Conservation (phyloP, 2,888 invertebrate species). For the Ellobium chinense region DNA sequence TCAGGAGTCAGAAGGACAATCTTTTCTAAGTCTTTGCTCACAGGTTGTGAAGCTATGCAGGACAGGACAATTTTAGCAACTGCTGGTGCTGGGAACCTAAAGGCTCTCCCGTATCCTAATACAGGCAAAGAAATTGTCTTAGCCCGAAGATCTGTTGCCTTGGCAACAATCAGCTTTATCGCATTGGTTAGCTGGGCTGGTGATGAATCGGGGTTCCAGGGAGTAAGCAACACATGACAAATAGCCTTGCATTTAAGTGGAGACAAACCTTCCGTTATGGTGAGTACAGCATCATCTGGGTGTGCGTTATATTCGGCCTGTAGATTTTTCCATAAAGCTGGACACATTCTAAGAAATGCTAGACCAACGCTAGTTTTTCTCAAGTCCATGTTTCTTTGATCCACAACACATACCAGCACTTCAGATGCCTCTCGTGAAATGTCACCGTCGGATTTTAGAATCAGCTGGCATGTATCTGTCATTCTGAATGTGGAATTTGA, state of each 20-base stretch:
- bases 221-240: slow-evolving; percentile 11
- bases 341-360: slow-evolving; percentile 32
- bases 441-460: slow-evolving; percentile 30
- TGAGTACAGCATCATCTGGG: slow-evolving; percentile 2
- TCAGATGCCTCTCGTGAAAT: slow-evolving; percentile 26
- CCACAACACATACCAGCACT: slow-evolving; percentile 36
- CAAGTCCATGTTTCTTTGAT: slow-evolving; percentile 30
- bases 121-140: slow-evolving; percentile 32
- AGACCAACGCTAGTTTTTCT: slow-evolving; percentile 36
- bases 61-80: slow-evolving; percentile 9
- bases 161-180: neutral
- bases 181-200: neutral
- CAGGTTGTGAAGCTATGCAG: neutral
- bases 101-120: slow-evolving; percentile 29
- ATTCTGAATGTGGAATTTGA: neutral
- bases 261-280: neutral
- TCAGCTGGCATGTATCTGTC: slow-evolving; percentile 8
- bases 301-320: neutral
- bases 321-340: neutral
- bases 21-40: neutral
- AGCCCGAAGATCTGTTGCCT: neutral
- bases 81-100: slow-evolving; percentile 2
- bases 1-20: slow-evolving; percentile 26
- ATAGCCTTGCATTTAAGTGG: slow-evolving; percentile 25
- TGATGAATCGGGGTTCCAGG: slow-evolving; percentile 15